Percentiles rank a stretch among this genome's conserved stretches.
These are phyloP conservation scores for Meghimatium bilineatum DNA, from an alignment of 2,888 invertebrate genomes.

Conservation along the genomic window DNA sequence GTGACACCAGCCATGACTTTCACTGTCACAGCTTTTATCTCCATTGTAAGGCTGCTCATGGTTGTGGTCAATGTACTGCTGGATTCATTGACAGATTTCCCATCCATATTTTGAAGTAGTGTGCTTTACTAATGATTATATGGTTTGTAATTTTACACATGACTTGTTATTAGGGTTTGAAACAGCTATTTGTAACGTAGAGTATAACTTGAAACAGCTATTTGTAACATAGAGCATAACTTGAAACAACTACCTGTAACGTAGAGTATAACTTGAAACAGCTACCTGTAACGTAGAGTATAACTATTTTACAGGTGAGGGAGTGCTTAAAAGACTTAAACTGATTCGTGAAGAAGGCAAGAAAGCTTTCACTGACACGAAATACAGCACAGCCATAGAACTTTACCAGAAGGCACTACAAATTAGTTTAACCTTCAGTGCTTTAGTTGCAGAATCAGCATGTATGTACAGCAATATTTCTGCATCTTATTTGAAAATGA, in stretches of 20 bases:
- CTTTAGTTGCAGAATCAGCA: conserved; percentile 26
- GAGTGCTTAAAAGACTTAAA: conserved; percentile 5
- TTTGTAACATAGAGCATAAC: too few relatives aligned
- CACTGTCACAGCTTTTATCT: too few relatives aligned
- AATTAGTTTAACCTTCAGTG: conserved; percentile 12
- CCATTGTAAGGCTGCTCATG: too few relatives aligned
- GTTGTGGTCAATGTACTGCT: too few relatives aligned
- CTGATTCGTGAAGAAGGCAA: conserved; percentile 35
- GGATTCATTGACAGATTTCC: too few relatives aligned
- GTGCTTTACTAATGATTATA: not conserved
- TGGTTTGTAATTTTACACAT: not conserved
- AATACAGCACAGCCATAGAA: conserved; percentile 12
- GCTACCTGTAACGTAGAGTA: too few relatives aligned
- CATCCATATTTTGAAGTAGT: not conserved
- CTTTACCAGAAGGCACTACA: conserved; percentile 36
- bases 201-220: too few relatives aligned
- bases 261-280: too few relatives aligned
- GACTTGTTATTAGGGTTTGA: not conserved
- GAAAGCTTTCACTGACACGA: conserved; percentile 14
- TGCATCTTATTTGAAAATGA: conserved; percentile 23
- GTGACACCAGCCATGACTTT: too few relatives aligned
- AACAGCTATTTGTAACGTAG: too few relatives aligned
- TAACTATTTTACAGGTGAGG: conserved; percentile 2
- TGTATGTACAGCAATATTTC: conserved; percentile 50
- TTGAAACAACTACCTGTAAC: not conserved